Conservation (phyloP, 2,797 vertebrate genomes). For the Sylvilagus floridanus region DNA sequence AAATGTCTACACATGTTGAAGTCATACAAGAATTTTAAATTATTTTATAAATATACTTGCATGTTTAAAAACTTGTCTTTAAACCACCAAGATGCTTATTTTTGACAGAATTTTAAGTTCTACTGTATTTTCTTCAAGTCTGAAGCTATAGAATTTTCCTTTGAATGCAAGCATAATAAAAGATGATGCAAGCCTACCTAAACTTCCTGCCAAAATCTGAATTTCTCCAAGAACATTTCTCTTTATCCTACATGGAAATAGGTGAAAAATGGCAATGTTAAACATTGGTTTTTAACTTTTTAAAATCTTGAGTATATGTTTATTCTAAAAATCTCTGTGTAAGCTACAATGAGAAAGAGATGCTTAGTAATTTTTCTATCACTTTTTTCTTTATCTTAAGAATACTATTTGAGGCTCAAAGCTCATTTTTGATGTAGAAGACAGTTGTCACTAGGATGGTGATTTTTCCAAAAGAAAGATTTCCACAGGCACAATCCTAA, state of each 20-base stretch:
- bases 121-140: background rate
- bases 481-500: background rate
- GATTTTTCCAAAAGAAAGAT: background rate
- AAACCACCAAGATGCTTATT: background rate
- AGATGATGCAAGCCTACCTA: background rate
- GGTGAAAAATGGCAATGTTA: background rate
- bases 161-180: background rate
- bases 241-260: background rate
- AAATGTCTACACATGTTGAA: background rate
- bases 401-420: background rate
- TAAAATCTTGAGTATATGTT: background rate
- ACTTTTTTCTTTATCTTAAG: background rate
- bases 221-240: background rate
- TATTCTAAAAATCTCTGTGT: background rate
- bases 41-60: background rate
- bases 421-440: background rate
- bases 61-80: background rate
- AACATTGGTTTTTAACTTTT: background rate
- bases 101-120: background rate
- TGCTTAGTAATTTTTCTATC: background rate
- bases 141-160: background rate
- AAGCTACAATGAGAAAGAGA: background rate
- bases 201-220: background rate
- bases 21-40: background rate
- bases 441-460: background rate